These are phyloP conservation scores for Coracopsis vasa DNA, from an alignment of 2,113 vertebrate species.

Conservation along the genomic window DNA sequence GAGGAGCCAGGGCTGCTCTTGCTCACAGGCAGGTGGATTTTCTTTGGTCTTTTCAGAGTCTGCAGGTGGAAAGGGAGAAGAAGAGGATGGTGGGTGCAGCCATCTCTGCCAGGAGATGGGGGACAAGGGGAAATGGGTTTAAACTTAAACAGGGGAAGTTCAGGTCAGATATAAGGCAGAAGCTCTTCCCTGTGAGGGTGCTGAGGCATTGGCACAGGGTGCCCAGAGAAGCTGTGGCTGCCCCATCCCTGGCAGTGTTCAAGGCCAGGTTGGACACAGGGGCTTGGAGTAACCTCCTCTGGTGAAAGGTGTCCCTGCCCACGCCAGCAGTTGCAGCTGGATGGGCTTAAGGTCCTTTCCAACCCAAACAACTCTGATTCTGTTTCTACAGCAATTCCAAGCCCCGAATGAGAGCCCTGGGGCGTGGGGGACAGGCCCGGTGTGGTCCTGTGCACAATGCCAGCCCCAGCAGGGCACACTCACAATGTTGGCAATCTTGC, in stretches of 20 bases:
- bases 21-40: conserved; percentile 79
- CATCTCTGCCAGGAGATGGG: not conserved
- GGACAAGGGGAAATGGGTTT: not conserved
- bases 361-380: not conserved
- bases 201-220: not conserved
- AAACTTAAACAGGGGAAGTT: not conserved
- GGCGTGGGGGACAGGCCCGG: not conserved
- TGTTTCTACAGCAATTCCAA: not conserved
- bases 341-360: not conserved
- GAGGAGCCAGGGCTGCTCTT: conserved; percentile 64
- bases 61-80: conserved; percentile 16
- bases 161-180: too few species aligned
- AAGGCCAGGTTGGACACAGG: not conserved
- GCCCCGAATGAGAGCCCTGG: rapidly evolving
- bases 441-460: rapidly evolving
- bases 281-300: not conserved
- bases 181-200: too few species aligned
- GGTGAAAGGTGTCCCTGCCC: not conserved
- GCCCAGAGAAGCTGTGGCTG: not conserved
- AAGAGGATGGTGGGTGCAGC: not conserved
- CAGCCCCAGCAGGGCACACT: conserved; percentile 54
- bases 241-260: not conserved
- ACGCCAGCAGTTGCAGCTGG: not conserved
- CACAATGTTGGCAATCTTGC: conserved; percentile 85
- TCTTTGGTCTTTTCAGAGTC: conserved; percentile 89